phyloP scores from a whole-genome alignment of 2,113 vertebrate species.

The Polypterus bichir region DNA sequence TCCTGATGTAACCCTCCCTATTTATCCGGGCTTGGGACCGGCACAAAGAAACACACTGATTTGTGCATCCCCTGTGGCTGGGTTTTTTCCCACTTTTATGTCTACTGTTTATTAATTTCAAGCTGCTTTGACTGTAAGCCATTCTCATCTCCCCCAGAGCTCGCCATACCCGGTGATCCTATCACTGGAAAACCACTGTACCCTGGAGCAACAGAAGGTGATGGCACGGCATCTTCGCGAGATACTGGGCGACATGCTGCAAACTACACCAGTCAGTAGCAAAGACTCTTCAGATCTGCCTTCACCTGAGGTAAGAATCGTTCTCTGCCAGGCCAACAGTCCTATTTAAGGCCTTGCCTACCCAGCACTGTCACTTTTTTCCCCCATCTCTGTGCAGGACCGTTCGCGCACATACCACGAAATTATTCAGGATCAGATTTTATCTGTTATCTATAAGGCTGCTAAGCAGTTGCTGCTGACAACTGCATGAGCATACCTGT shows the following conservation, averaged over 20 bases:
- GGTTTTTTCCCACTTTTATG: no score
- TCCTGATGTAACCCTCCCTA: no score
- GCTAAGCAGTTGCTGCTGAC: no score
- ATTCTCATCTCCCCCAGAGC: constrained; percentile 36
- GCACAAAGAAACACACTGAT: no score
- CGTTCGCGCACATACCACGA: no score
- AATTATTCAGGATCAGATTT: no score
- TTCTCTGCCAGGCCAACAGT: not conserved
- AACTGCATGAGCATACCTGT: no score
- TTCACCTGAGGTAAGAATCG: constrained; percentile 68
- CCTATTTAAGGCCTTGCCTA: not conserved
- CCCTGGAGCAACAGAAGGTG: constrained; percentile 68
- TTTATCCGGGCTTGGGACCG: no score
- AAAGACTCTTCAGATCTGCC: constrained; percentile 58
- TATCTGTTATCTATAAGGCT: no score
- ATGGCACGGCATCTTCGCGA: constrained; percentile 67
- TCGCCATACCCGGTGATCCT: constrained; percentile 84
- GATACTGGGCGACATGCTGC: constrained; percentile 67
- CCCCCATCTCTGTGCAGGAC: no score
- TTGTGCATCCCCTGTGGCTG: not conserved
- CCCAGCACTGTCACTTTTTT: no score
- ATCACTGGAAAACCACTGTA: constrained; percentile 93
- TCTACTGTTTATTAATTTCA: not conserved
- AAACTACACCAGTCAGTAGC: constrained; percentile 54
- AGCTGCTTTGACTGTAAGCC: not conserved